Percentiles rank a stretch among this genome's conserved stretches.
phyloP scores from a whole-genome alignment of 1,140 invertebrate species.

The Drosophila sucinea region DNA sequence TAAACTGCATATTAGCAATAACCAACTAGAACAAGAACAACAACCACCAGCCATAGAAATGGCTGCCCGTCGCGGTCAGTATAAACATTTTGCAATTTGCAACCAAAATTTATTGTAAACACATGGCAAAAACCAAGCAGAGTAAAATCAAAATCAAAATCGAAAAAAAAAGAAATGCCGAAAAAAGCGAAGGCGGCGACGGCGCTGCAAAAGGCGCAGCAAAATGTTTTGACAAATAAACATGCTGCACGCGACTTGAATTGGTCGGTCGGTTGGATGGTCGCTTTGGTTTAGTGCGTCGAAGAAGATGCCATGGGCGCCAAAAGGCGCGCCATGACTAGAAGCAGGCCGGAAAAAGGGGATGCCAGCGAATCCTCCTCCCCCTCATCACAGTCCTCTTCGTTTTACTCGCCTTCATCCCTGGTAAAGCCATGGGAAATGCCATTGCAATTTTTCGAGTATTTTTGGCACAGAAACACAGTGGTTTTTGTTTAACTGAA shows the following conservation, averaged over 20 bases:
- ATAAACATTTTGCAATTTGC: slow-evolving; percentile 71
- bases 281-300: slow-evolving; percentile 1
- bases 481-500: neutral
- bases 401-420: neutral
- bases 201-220: slow-evolving; percentile 29
- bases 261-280: slow-evolving; percentile 8
- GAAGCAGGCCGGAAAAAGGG: neutral
- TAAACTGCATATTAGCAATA: slow-evolving; percentile 64
- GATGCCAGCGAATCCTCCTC: neutral
- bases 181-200: slow-evolving; percentile 39
- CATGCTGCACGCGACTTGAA: slow-evolving; percentile 71
- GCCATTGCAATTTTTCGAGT: neutral
- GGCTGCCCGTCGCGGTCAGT: slow-evolving; percentile 34
- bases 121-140: slow-evolving; percentile 47
- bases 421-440: neutral
- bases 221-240: slow-evolving; percentile 79
- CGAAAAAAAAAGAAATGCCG: slow-evolving; percentile 12
- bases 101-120: slow-evolving; percentile 73
- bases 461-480: neutral
- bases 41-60: slow-evolving; percentile 27
- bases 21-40: slow-evolving; percentile 33
- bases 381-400: neutral
- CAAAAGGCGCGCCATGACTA: neutral
- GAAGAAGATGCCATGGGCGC: slow-evolving; percentile 1
- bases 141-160: neutral